Percentiles rank a stretch among this genome's conserved stretches.
phyloP scores from a whole-genome alignment of 2,113 vertebrate genomes.

The Pleuronectes platessa region DNA sequence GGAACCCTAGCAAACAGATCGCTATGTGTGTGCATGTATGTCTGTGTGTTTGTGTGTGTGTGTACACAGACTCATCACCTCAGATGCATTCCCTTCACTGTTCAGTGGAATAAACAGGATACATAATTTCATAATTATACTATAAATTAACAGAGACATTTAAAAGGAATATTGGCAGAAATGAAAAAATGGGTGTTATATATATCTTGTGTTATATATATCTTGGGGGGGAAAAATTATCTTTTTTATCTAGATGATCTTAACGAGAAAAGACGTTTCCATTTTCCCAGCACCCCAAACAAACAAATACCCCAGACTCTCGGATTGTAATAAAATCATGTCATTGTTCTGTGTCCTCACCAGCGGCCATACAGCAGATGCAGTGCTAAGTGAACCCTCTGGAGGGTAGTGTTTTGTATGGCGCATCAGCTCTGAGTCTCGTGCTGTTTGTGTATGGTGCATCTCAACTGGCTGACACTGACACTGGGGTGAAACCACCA shows the following conservation, averaged over 20 bases:
- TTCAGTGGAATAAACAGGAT: conserved; percentile 35
- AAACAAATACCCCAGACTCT: conserved; percentile 19
- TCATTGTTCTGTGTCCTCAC: conserved; percentile 22
- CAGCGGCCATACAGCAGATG: conserved; percentile 39
- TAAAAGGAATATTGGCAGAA: conserved; percentile 45
- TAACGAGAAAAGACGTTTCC: conserved; percentile 23
- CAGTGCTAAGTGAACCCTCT: conserved; percentile 56
- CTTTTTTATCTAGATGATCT: conserved; percentile 9
- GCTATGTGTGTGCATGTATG: not conserved
- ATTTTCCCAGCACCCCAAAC: conserved; percentile 19
- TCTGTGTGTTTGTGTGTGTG: not conserved
- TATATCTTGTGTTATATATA: conserved; percentile 26
- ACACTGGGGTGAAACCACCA: not conserved
- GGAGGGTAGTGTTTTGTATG: conserved; percentile 64
- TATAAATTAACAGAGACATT: conserved; percentile 57
- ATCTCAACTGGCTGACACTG: conserved; percentile 19
- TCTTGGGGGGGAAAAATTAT: conserved; percentile 17
- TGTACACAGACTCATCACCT: conserved; percentile 34
- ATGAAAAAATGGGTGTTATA: conserved; percentile 10
- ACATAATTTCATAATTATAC: conserved; percentile 56
- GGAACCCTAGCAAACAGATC: conserved; percentile 13
- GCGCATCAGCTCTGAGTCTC: conserved; percentile 53
- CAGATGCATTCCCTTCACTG: conserved; percentile 45
- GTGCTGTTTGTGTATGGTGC: conserved; percentile 36
- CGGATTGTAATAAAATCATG: conserved; percentile 13